These are phyloP conservation scores for Agapetus fuscipes DNA, from an alignment of 2,888 invertebrate species.

Conservation along the genomic window DNA sequence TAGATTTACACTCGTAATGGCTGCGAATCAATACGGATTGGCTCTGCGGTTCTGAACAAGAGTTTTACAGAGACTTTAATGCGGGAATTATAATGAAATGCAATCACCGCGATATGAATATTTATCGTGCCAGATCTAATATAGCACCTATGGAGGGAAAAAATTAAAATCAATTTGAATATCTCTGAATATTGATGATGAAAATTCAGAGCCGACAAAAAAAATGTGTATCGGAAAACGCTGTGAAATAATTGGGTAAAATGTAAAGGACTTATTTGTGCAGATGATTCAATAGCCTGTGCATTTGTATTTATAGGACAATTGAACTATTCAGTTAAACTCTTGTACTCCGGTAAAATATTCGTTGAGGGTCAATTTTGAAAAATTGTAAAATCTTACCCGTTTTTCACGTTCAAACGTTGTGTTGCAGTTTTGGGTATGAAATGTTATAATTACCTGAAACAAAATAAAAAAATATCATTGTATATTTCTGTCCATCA, in stretches of 20 bases:
- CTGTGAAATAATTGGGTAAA: neutral
- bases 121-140: constrained; percentile 15
- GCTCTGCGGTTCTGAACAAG: neutral
- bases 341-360: too few species aligned
- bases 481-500: too few species aligned
- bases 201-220: constrained; percentile 6
- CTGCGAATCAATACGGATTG: neutral
- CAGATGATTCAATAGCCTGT: too few species aligned
- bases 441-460: too few species aligned
- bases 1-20: too few species aligned
- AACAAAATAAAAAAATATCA: too few species aligned
- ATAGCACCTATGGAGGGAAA: constrained; percentile 10
- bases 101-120: constrained; percentile 17
- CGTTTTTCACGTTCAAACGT: too few species aligned
- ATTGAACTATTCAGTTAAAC: too few species aligned
- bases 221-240: neutral
- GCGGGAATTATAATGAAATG: constrained; percentile 10
- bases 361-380: too few species aligned
- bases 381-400: too few species aligned
- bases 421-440: too few species aligned
- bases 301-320: too few species aligned
- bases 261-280: neutral
- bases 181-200: constrained; percentile 18
- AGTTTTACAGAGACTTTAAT: constrained; percentile 5
- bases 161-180: constrained; percentile 15